Base-by-base conservation (phyloP, 2,888 invertebrate genomes). In the Isoperla grammatica region DNA sequence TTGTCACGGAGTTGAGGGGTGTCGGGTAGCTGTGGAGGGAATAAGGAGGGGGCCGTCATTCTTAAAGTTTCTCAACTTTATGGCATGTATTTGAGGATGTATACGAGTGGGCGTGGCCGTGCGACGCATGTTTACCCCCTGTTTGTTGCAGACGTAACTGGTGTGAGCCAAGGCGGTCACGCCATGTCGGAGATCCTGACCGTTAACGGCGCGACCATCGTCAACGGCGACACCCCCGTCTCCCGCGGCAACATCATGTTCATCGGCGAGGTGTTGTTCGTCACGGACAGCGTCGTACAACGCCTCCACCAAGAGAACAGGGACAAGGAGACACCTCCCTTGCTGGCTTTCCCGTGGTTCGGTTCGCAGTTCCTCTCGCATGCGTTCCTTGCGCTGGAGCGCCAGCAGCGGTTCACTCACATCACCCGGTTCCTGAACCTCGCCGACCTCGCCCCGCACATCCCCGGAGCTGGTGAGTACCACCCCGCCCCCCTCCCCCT, bases 251-350 rank as follows among this genome's bases (percentile, higher is more conserved):
- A 83, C 73, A 80, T 83, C 63, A 80, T 83, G 73, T 82, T 83
- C 68, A 78, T 83, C 60, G 79, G 80, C 11, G 83, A 83, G 72
- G 82, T 83, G 9, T 72, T 83, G 13, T 83, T 83, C 71, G 82
- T 83, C 35, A 81, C 81, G 62, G 82, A 83, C 66, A 77, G 79
- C 19, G 78, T 82, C 45, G 83, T 83, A 12, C 81, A 81, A 42
- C 78, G 79, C 67, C 73, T 84, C 49, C 83, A 83, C 70, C 81
- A 81, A 70, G 79, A 81, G 71, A 81, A 84, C 70, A 77, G 79
- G 65, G 83, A 84, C 70, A 82, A 83, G 71, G 84, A 84, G 71
- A 83, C 83, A 13, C 83, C 83, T 13, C 84, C 84, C 12, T 72
- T 84, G 39, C 69, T 84, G 61, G 82, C 83, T 2, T 83, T 82